Evolutionary conservation across 2,797 vertebrate species (phyloP).

Genomic region (Melanotaenia boesemani): DNA sequence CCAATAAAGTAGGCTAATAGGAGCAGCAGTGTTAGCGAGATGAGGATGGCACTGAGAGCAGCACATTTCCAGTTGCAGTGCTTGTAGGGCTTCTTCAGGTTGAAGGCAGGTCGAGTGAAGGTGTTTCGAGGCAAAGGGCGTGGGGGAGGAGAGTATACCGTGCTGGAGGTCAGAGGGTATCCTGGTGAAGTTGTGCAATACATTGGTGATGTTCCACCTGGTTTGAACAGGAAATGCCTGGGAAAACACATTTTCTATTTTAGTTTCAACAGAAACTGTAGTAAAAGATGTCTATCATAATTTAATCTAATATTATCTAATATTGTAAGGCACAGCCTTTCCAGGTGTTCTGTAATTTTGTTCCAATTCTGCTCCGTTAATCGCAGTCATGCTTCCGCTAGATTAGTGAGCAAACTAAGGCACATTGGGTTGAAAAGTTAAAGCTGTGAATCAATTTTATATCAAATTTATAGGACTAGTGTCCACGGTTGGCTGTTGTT

Average conservation of each 20-base stretch:
- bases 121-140: conserved; percentile 96
- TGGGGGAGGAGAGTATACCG: conserved; percentile 97
- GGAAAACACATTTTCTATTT: conserved; percentile 37
- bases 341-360: conserved; percentile 55
- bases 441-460: conserved; percentile 75
- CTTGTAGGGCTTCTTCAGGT: conserved; percentile 97
- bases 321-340: conserved; percentile 7
- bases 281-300: conserved; percentile 1
- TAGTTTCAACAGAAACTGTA: conserved; percentile 15
- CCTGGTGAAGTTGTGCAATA: conserved; percentile 97
- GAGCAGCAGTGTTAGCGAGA: conserved; percentile 93
- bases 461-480: conserved; percentile 76
- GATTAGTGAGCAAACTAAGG: conserved; percentile 41
- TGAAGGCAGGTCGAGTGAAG: conserved; percentile 96
- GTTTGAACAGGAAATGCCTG: conserved; percentile 99
- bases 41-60: conserved; percentile 95
- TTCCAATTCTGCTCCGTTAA: conserved; percentile 60
- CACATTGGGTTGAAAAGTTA: conserved; percentile 44
- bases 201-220: conserved; percentile 96
- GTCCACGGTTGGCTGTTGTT: conserved; percentile 72
- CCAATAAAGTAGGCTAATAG: conserved; percentile 98
- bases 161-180: conserved; percentile 98
- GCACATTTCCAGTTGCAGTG: conserved; percentile 99
- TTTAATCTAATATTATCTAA: not conserved
- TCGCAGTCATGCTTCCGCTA: conserved; percentile 58